Evolutionary conservation across 2,797 vertebrate species (phyloP).

Genomic region (Bovichtus diacanthus): DNA sequence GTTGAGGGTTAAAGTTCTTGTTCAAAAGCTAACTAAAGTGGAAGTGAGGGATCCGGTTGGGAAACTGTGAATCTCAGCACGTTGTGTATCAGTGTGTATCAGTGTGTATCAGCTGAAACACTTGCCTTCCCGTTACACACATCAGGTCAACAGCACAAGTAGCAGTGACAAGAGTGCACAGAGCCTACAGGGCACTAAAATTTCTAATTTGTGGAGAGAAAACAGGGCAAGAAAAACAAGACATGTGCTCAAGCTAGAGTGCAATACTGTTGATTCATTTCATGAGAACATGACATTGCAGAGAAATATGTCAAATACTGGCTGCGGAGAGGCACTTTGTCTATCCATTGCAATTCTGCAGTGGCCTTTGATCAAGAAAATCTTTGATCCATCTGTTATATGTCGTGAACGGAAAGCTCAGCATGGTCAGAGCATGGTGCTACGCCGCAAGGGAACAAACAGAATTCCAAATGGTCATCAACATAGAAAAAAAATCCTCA

Average conservation of each 20-base stretch:
- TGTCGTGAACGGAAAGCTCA: not conserved
- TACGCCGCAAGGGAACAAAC: constrained; percentile 24
- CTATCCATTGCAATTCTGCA: not conserved
- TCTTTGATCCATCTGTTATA: constrained; percentile 13
- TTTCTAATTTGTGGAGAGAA: constrained; percentile 2
- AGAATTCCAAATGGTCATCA: constrained; percentile 34
- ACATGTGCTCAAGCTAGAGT: not conserved
- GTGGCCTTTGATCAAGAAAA: constrained; percentile 19
- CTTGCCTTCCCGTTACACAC: constrained; percentile 31
- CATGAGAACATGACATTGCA: not conserved
- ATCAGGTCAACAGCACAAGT: constrained; percentile 39
- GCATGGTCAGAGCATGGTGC: not conserved
- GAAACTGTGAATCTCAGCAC: constrained; percentile 25
- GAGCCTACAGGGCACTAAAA: constrained; percentile 25
- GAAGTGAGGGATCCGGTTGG: constrained; percentile 8
- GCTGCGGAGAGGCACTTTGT: not conserved
- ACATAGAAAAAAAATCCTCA: not conserved
- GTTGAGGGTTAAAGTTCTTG: not conserved
- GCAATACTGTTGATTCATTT: not conserved
- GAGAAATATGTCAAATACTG: constrained; percentile 7
- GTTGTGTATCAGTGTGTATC: constrained; percentile 15
- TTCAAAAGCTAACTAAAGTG: too few species aligned
- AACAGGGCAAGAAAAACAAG: constrained; percentile 9
- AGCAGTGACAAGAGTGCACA: constrained; percentile 40
- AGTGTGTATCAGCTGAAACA: constrained; percentile 30